Evolutionary conservation across 2,797 vertebrate species (phyloP), one percentile per base, ranked within the genome.

Genomic region (Micropoecilia bifurca): DNA sequence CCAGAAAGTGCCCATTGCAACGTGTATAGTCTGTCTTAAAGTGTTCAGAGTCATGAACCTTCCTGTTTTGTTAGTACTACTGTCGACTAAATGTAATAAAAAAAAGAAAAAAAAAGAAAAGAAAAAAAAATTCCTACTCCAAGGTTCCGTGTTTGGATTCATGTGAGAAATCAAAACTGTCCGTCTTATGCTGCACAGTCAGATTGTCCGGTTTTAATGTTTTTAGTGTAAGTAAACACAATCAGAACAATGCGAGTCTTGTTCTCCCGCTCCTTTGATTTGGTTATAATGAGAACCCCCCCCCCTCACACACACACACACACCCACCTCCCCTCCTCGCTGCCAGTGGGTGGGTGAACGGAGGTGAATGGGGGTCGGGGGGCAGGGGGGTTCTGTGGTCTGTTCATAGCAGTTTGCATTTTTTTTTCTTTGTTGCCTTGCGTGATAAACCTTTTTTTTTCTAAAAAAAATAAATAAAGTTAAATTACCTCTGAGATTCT

Each of bases 371-470:
- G 13, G 28, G 28, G 0, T 30, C 0, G 48, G 48, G 18, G 18
- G n/a, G 0, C n/a, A n/a, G 16, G 43, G 95, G 94, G 91, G 83
- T 95, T 92, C 94, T 96, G 95, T 97, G 96, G 96, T 97, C 95
- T 97, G 96, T 98, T 98, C 96, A 96, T 97, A 96, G 94, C 95
- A 95, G 96, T 98, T 97, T 97, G 96, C 97, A 92, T 91, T 90
- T 97, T 94, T 97, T 97, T 92, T 28, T 96, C 93, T 95, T 93
- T 96, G 96, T 96, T 97, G 96, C 96, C 97, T 99, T 97, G 97
- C 96, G 96, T 96, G 97, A 97, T 94, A 96, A 97, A 96, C 96
- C 94, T 93, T 96, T 97, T 96, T 98, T 95, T 95, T 97, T 69
- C 76, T n/a, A 1, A 16, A 57, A 46, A 45, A 4, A 74, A 47